Base-by-base conservation (phyloP, 1,140 invertebrate species). In the Diachasmimorpha longicaudata region DNA sequence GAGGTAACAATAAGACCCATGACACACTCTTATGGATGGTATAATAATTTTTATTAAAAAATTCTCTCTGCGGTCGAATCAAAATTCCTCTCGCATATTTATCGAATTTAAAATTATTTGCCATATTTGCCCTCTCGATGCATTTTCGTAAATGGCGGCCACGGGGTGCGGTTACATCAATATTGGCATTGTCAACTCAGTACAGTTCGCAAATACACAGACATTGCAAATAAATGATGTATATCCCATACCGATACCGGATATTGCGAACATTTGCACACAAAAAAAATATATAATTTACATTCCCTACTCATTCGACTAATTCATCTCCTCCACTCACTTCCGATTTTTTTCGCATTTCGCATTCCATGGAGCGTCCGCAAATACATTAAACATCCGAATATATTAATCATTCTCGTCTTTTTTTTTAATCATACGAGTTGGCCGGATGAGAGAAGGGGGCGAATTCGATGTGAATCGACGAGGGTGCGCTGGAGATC, bases 161-260 rank as follows among this genome's bases (percentile, higher is more conserved):
- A 72, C 14, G 21, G 48, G 52, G 71, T 58, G 71, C 21, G 71
- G 48, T 72, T 58, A 39, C 52, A 72, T 72, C 71, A 72, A 72
- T 72, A 58, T 72, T 72, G 36, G 31, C 52, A 39, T 37, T 70
- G 68, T 63, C 71, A 72, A 63, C 23, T 72, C 31, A 63, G 36
- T 16, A 39, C 25, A 42, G 21, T 71, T 23, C 36, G 10, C 52
- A 63, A 72, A 58, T 72, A 19, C 46, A 25, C 23, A 55, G 25
- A 25, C 23, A 55, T 14, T 31, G 21, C 13, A 42, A 44, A 48
- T 44, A 37, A 69, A 19, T 69, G 67, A 69, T 69, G 36, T 69
- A 69, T 31, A 31, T 9, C 4, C 42, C 67, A 16, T 16, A 19
- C 48, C 14, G 48, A 52, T 52, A 52, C 48, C 48, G 48, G 48